These are phyloP conservation scores for Notodonta dromedarius DNA, from an alignment of 2,888 invertebrate species.

Conservation along the genomic window DNA sequence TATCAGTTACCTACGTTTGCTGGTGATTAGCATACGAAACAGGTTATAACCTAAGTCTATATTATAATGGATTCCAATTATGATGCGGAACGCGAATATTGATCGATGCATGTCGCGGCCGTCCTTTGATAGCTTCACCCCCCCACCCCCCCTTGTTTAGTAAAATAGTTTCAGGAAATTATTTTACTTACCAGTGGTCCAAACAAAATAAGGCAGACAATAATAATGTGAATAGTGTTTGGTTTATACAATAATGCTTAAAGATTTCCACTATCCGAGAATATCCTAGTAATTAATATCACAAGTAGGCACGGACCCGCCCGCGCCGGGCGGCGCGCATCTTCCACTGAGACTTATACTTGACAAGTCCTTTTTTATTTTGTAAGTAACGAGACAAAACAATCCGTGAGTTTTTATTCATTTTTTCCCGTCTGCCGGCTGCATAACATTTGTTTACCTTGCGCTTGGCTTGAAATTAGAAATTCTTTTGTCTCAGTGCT, in stretches of 20 bases:
- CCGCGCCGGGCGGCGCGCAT: background rate
- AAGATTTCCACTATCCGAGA: constrained; percentile 22
- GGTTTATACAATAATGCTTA: background rate
- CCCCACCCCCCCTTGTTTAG: too few relatives aligned
- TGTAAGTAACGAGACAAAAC: constrained; percentile 60
- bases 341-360: constrained; percentile 11
- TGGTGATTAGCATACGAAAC: too few relatives aligned
- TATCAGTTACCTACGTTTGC: too few relatives aligned
- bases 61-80: too few relatives aligned
- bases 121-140: too few relatives aligned
- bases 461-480: constrained; percentile 71
- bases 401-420: constrained; percentile 55
- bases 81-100: too few relatives aligned
- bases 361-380: constrained; percentile 38
- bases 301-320: background rate
- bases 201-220: background rate
- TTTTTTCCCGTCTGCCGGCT: constrained; percentile 66
- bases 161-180: too few relatives aligned
- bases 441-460: constrained; percentile 73
- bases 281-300: background rate
- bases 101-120: too few relatives aligned
- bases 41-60: too few relatives aligned
- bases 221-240: background rate
- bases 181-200: too few relatives aligned
- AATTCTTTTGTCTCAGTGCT: constrained; percentile 74